Base-by-base conservation (phyloP, 1,140 invertebrate species). In the Mylabris phalerata region DNA sequence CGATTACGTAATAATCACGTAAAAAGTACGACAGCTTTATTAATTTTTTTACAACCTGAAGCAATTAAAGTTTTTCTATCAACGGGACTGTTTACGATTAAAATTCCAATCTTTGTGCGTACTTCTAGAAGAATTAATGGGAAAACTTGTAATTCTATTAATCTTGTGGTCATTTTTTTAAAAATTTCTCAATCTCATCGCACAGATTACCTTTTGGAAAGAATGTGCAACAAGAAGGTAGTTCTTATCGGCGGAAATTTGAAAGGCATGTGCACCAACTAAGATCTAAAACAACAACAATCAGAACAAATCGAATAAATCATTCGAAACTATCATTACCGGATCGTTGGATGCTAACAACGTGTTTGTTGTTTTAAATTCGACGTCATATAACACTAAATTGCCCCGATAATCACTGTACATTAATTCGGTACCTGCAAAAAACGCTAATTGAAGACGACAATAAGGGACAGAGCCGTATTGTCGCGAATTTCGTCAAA, bases 231-330 rank as follows among this genome's bases (percentile, higher is more conserved):
- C 63, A 7, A 81, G 64, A 39, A 80, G 65, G 66, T 74, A 81
- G 55, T 77, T 73, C 47, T 72, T 70, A 66, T 81, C 79, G 1
- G 78, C 72, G 9, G 80, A 82, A 7, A 81, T 50, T 61, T 69
- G 57, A 56, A 66, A 72, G 43, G 73, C 67, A 56, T 70, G 73
- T 4, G 72, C 67, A 48, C 49, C 60, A 26, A 32, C 11, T 13
- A 70, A 57, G 25, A 73, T 56, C 69, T 73, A 62, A 32, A 69
- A 69, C 65, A 68, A 48, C 48, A 59, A 59, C 19, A 55, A 57
- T 9, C 13, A 48, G 11, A 38, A 24, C 7, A 10, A 59, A 59
- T 26, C 50, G 24, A 27, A 27, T 11, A 49, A 48, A 57, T 25
- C 10, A n/a, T 13, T 58, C 32, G 10, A 43, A 25, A 4, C 19